A percentile compares a stretch with the other conserved stretches of the same genome.
Conservation (phyloP, 2,113 vertebrate genomes). For the Tricholaema leucomelas region DNA sequence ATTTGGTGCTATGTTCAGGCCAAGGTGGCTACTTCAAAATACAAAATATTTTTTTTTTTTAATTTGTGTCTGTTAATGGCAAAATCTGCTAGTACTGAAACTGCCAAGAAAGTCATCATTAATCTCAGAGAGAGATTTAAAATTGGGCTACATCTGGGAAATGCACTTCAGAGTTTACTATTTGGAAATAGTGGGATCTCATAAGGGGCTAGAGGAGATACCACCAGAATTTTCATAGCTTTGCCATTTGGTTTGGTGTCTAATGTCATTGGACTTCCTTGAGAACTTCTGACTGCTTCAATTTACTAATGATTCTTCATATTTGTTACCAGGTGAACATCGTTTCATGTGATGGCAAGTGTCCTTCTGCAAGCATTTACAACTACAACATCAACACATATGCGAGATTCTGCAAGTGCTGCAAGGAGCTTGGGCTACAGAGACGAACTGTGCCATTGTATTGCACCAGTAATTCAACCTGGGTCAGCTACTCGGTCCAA, state of each 20-base stretch:
- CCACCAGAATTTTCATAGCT: background rate
- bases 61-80: background rate
- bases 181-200: background rate
- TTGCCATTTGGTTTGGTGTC: background rate
- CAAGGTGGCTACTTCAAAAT: background rate
- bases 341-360: conserved; percentile 96
- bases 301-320: background rate
- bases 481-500: conserved; percentile 94
- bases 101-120: background rate
- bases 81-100: background rate
- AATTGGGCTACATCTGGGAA: background rate
- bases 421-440: conserved; percentile 92
- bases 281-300: background rate
- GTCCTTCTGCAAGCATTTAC: conserved; percentile 97
- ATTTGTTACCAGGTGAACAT: conserved; percentile 89
- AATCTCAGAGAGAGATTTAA: background rate
- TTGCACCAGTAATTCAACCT: conserved; percentile 91
- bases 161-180: background rate
- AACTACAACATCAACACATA: conserved; percentile 99
- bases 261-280: background rate
- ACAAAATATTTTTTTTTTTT: background rate
- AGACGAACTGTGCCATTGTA: conserved; percentile 90
- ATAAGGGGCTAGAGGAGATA: background rate
- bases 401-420: conserved; percentile 97
- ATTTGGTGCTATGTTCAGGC: background rate